Conservation (phyloP, 2,113 vertebrate genomes). For the Calypte anna region DNA sequence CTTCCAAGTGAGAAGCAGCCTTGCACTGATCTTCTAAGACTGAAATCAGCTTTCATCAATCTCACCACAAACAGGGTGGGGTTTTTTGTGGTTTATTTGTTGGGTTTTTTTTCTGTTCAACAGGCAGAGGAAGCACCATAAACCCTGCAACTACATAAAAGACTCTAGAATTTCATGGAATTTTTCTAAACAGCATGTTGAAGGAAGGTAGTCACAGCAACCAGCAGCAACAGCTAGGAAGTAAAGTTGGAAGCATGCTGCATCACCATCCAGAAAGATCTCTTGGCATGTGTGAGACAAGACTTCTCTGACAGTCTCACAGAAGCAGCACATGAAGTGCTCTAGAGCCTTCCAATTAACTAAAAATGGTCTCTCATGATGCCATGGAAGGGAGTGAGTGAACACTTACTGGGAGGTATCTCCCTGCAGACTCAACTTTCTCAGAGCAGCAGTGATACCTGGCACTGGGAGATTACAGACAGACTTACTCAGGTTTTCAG, state of each 20-base stretch:
- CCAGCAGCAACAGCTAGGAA: neutral
- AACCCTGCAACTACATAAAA: neutral
- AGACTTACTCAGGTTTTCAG: neutral
- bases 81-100: no score
- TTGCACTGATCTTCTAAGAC: neutral
- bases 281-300: neutral
- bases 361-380: neutral
- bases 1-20: neutral
- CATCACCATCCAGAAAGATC: neutral
- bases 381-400: neutral
- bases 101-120: neutral
- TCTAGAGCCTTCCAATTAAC: neutral
- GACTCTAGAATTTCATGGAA: rapidly evolving
- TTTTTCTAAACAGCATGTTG: neutral
- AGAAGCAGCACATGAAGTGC: neutral
- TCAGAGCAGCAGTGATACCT: neutral
- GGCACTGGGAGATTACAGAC: neutral
- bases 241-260: neutral
- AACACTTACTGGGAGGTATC: neutral
- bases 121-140: neutral
- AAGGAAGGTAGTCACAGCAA: neutral
- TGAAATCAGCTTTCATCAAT: neutral
- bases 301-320: neutral
- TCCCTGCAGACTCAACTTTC: neutral
- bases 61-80: neutral